Evolutionary conservation across 2,113 vertebrate species (phyloP), one percentile per base, ranked within the genome.

Genomic region (Clarias gariepinus): DNA sequence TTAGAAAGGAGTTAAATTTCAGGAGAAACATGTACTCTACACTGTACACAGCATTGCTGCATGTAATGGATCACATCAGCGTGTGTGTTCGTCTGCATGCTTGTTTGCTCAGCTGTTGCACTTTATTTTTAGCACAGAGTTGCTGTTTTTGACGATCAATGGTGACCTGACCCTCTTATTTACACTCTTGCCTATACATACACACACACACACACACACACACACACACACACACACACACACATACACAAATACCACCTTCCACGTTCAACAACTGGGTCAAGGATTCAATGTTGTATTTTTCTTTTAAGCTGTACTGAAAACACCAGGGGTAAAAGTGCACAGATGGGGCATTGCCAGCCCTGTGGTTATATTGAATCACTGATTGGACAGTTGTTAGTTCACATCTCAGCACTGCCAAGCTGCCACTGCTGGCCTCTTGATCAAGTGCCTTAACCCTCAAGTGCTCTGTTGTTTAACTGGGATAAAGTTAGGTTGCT

Each of bases 261-360:
- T 76, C 41, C 23, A 25, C 11, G 73, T 47, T 76, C 73, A 47
- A 15, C 23, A 76, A 76, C 23, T 76, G 73, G 41, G 73, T 76
- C 73, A 76, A 52, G 73, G 23, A 76, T 52, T 23, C 41, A 76
- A 23, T 76, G 41, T 76, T 41, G 41, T 52, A 76, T 76, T 76
- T 76, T 21, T 47, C 36, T 76, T 11, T 5, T 76, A 74, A 25
- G 3, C 71, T 25, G 33, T 52, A 74, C 71, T 74, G 73, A 52
- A 76, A 74, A 21, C 71, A 52, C 21, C 41, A 74, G 41, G 21
- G 47, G 41, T 74, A 47, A 47, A 74, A 52, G 21, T 25, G 21
- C 36, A 74, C 69, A 3, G 7, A 18, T n/a, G 16, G 57, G 18
- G 57, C 18, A 58, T 3, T 58, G 57, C 15, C 57, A 19, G 57